A percentile compares a stretch with the other conserved stretches of the same genome.
Conservation (phyloP, 2,797 vertebrate genomes). For the Stomatorhinus walkeri region DNA sequence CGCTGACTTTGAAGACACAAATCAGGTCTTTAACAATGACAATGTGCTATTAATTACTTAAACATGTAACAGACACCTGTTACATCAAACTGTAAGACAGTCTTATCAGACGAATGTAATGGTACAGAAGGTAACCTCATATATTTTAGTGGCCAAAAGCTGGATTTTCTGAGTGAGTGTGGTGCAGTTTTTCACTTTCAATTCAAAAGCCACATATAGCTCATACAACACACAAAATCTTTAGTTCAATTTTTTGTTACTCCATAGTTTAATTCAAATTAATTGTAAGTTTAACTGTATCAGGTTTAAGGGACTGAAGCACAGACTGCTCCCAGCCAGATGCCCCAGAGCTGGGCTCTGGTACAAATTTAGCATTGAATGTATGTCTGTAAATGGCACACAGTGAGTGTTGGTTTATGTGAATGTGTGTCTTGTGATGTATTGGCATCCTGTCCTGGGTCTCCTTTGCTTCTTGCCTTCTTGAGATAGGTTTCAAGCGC, state of each 20-base stretch:
- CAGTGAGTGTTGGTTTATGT: not conserved
- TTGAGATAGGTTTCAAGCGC: not conserved
- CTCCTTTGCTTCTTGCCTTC: not conserved
- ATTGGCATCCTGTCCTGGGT: not conserved
- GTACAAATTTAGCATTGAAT: not conserved
- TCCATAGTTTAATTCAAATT: not conserved
- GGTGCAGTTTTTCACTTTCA: not conserved
- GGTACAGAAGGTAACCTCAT: not conserved
- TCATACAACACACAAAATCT: not conserved
- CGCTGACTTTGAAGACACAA: not conserved
- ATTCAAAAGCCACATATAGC: not conserved
- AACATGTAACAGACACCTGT: not conserved
- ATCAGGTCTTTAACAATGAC: not conserved
- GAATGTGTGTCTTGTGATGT: not conserved
- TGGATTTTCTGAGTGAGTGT: not conserved
- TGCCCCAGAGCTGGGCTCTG: not conserved
- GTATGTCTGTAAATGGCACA: not conserved
- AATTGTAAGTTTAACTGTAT: not conserved
- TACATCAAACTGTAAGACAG: not conserved
- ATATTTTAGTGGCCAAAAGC: not conserved
- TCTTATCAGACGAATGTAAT: not conserved
- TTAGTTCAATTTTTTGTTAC: not conserved
- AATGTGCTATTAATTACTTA: not conserved
- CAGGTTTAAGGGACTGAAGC: not conserved
- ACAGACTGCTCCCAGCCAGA: not conserved